A percentile compares a stretch with the other conserved stretches of the same genome.
These are phyloP conservation scores for Xestia sexstrigata DNA, from an alignment of 2,888 invertebrate species.

Conservation along the genomic window DNA sequence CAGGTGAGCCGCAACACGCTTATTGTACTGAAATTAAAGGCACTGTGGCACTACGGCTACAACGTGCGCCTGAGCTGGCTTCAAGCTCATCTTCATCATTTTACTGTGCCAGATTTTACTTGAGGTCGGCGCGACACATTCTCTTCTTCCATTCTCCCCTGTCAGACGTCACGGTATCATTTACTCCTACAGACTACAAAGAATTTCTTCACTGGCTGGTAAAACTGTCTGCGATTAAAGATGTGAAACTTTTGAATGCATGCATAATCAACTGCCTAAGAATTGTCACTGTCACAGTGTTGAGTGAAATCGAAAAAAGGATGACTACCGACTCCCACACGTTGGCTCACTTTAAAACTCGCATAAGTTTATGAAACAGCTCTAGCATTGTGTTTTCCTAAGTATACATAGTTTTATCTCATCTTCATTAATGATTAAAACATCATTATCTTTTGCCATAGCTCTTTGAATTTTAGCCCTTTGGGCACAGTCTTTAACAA, in stretches of 20 bases:
- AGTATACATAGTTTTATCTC: not conserved
- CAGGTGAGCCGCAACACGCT: not conserved
- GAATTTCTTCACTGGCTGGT: not conserved
- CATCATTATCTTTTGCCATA: conserved; percentile 19
- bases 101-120: not conserved
- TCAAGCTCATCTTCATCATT: not conserved
- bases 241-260: not conserved
- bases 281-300: conserved; percentile 3
- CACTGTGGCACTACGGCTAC: not conserved
- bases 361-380: conserved; percentile 27
- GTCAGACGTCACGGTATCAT: not conserved
- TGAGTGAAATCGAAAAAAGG: conserved; percentile 14
- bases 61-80: not conserved
- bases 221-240: not conserved
- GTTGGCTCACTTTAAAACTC: conserved; percentile 38
- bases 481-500: conserved; percentile 20
- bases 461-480: conserved; percentile 9
- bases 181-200: not conserved
- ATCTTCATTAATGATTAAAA: conserved; percentile 25
- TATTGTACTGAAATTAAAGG: not conserved
- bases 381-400: not conserved
- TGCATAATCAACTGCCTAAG: not conserved
- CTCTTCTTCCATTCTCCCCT: not conserved
- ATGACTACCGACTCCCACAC: conserved; percentile 22
- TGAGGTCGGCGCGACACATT: not conserved